These are phyloP conservation scores for Enoplolaimus lenunculus DNA, from an alignment of 2,888 invertebrate species.

Conservation along the genomic window DNA sequence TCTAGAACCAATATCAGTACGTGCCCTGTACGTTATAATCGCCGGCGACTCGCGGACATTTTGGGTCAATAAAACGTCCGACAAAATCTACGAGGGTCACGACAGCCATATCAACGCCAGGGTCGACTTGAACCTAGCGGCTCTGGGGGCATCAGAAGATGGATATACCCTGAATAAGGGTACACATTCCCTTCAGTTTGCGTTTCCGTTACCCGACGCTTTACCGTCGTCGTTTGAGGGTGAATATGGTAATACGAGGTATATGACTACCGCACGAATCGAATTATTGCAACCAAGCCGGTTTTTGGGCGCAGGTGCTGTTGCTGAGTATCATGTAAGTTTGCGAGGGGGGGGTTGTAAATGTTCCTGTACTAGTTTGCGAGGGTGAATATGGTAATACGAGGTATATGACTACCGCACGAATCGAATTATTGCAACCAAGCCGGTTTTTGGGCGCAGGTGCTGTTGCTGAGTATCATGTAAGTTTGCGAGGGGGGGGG, in stretches of 20 bases:
- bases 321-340: neutral
- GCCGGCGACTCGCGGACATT: conserved; percentile 3
- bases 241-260: conserved; percentile 10
- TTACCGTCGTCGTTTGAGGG: conserved; percentile 17
- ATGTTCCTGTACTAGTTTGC: too few species aligned
- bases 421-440: too few species aligned
- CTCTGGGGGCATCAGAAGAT: neutral
- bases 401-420: too few species aligned
- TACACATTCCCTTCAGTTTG: conserved; percentile 5
- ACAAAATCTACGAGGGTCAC: conserved; percentile 18
- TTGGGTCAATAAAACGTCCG: conserved; percentile 19
- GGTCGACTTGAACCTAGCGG: neutral
- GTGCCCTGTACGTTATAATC: neutral
- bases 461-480: too few species aligned
- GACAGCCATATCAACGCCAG: neutral
- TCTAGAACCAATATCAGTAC: neutral
- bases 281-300: neutral
- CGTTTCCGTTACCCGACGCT: neutral
- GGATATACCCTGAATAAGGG: neutral
- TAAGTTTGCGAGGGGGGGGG: too few species aligned
- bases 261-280: neutral
- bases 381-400: too few species aligned
- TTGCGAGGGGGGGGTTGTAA: too few species aligned
- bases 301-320: neutral
- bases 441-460: too few species aligned